Conservation (phyloP, 2,888 invertebrate species). For the Phymatocera aterrima region DNA sequence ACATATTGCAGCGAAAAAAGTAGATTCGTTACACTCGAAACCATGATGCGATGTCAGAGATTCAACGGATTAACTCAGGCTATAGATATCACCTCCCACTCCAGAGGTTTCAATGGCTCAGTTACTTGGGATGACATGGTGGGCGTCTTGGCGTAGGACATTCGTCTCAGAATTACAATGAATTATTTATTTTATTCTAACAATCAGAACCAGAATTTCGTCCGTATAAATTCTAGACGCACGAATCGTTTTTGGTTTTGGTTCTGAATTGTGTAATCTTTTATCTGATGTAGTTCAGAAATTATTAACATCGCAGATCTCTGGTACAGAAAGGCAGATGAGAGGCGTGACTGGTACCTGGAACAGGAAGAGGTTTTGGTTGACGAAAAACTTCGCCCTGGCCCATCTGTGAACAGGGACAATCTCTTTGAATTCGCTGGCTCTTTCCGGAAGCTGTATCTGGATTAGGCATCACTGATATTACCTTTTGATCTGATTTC, state of each 20-base stretch:
- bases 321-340: constrained; percentile 77
- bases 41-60: no score
- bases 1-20: no score
- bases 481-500: background rate
- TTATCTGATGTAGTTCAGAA: background rate
- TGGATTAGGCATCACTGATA: constrained; percentile 53
- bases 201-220: no score
- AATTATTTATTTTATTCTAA: no score
- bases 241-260: background rate
- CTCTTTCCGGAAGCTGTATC: constrained; percentile 61
- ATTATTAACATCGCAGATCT: constrained; percentile 70
- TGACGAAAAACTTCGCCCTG: constrained; percentile 70
- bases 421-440: constrained; percentile 64
- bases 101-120: no score
- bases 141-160: no score
- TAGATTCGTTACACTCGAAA: no score
- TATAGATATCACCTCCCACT: no score
- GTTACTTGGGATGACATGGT: no score
- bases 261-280: background rate
- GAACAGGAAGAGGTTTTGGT: constrained; percentile 78
- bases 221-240: no score
- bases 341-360: constrained; percentile 77
- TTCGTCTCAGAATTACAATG: no score
- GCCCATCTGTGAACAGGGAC: constrained; percentile 56
- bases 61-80: no score